Conservation (phyloP, 2,797 vertebrate genomes). For the Muscicapa striata region DNA sequence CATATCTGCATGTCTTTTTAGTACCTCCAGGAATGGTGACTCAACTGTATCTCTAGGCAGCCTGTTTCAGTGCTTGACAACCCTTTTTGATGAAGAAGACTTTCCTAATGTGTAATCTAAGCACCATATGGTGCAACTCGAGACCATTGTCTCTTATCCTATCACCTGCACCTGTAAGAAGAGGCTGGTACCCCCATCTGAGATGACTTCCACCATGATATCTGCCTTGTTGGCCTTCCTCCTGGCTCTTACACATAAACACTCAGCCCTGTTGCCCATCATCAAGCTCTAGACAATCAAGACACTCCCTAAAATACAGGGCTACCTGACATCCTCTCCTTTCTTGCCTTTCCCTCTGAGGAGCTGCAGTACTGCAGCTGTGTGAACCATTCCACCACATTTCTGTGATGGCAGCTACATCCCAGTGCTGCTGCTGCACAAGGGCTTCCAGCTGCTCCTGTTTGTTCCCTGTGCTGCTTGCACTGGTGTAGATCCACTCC, state of each 20-base stretch:
- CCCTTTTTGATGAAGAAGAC: neutral
- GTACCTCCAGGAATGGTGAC: neutral
- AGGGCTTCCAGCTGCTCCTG: neutral
- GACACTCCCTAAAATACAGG: neutral
- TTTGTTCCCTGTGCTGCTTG: neutral
- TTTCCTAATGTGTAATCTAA: neutral
- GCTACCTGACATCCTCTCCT: neutral
- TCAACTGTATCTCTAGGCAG: neutral
- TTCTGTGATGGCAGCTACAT: fast-evolving
- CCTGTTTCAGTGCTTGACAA: neutral
- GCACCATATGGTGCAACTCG: no score
- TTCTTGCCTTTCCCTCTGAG: neutral
- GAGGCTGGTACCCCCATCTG: neutral
- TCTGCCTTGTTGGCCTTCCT: neutral
- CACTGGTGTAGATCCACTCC: neutral
- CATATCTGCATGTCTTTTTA: neutral
- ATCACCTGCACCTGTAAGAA: neutral
- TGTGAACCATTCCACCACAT: neutral
- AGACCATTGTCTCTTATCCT: neutral
- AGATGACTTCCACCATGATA: neutral
- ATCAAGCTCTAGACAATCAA: neutral
- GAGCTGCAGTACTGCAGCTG: neutral
- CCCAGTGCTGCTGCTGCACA: neutral
- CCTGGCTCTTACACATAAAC: neutral
- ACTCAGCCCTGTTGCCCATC: neutral